phyloP scores from a whole-genome alignment of 1,140 invertebrate genomes.

The Bacillus rossius region DNA sequence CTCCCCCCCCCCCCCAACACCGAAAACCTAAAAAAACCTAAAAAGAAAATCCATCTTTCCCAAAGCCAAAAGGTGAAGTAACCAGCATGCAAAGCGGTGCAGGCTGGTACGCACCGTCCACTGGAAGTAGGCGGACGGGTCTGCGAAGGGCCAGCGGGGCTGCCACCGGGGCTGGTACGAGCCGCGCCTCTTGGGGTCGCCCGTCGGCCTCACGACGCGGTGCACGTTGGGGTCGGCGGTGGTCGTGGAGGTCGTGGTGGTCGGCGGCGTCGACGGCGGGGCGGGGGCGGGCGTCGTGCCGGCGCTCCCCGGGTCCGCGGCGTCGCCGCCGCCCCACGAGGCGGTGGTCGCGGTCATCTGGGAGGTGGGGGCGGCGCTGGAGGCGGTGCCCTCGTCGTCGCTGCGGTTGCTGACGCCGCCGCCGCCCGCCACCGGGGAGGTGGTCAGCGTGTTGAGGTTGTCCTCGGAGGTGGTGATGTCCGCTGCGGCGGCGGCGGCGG shows the following conservation, averaged over 20 bases:
- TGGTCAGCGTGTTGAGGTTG: conserved; percentile 28
- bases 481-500: conserved; percentile 37
- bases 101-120: conserved; percentile 53
- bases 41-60: too few relatives aligned
- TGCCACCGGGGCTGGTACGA: conserved; percentile 23
- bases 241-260: neutral
- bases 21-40: too few relatives aligned
- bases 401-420: conserved; percentile 11
- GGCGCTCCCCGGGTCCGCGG: neutral
- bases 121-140: conserved; percentile 56
- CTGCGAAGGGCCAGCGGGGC: conserved; percentile 52
- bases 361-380: neutral
- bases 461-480: conserved; percentile 43
- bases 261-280: neutral
- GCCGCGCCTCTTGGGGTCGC: neutral
- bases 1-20: too few relatives aligned
- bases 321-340: neutral
- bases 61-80: too few relatives aligned
- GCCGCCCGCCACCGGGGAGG: conserved; percentile 23
- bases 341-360: neutral
- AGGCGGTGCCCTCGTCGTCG: neutral
- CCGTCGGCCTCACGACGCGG: neutral
- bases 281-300: neutral
- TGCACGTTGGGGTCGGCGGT: neutral
- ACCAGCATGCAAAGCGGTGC: too few relatives aligned